Evolutionary conservation across 2,888 invertebrate species (phyloP).

Genomic region (Torymus aiolomorphi): DNA sequence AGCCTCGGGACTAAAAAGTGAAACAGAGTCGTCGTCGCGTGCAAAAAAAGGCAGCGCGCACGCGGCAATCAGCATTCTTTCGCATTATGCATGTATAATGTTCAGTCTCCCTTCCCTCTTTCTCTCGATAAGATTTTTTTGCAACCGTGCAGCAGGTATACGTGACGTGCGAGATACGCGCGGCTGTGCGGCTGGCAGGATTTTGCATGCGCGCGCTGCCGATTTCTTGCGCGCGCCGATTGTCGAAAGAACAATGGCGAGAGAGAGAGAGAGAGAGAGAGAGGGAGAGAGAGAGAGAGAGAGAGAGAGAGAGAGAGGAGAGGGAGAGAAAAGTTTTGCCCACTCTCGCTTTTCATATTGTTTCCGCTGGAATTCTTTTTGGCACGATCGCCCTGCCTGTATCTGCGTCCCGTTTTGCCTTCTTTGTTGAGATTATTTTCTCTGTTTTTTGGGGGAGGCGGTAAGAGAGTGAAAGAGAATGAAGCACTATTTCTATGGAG

Average conservation of each 20-base stretch:
- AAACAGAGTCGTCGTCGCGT: not conserved
- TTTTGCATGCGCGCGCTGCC: no score
- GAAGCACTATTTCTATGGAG: no score
- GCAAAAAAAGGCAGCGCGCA: not conserved
- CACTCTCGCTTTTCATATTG: not conserved
- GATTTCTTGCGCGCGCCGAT: not conserved
- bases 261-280: no score
- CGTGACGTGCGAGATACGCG: conserved; percentile 9
- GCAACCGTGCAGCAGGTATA: not conserved
- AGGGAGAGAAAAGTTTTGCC: not conserved
- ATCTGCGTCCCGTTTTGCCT: no score
- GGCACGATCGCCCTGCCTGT: no score
- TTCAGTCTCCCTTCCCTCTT: not conserved
- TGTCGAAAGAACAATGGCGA: conserved; percentile 6
- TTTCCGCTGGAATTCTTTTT: no score
- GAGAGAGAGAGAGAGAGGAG: no score
- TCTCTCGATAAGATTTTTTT: conserved; percentile 29
- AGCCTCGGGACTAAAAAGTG: not conserved
- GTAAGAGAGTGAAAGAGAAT: no score
- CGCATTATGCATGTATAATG: conserved; percentile 55
- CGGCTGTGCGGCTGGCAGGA: no score
- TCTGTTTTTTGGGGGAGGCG: no score
- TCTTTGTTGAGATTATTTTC: no score
- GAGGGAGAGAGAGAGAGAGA: no score
- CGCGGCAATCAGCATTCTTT: conserved; percentile 38